These are phyloP conservation scores for Rynchops niger DNA, from an alignment of 2,113 vertebrate species.

Conservation along the genomic window DNA sequence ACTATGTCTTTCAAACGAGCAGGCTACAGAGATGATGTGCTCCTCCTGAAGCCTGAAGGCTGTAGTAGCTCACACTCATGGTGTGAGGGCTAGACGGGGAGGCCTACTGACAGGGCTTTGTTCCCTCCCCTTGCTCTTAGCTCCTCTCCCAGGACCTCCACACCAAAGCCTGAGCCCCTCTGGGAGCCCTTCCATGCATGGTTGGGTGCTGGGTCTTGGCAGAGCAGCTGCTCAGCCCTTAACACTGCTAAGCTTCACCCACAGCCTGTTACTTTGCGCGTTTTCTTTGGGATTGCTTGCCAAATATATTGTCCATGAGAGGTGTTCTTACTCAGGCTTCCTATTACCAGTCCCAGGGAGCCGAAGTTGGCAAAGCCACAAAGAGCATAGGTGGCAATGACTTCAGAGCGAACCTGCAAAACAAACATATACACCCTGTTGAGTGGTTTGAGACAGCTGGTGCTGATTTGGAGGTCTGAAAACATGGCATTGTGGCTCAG, in stretches of 20 bases:
- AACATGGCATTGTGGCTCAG: neutral
- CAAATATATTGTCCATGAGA: neutral
- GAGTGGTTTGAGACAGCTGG: neutral
- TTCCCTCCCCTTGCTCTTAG: neutral
- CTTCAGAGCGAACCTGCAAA: slow-evolving; percentile 86
- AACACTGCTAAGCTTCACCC: neutral
- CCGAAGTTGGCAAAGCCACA: slow-evolving; percentile 89
- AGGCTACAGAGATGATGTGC: neutral
- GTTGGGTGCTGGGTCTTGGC: neutral
- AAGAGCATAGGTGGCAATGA: slow-evolving; percentile 87
- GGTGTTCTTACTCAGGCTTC: slow-evolving; percentile 80
- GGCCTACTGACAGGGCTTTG: neutral
- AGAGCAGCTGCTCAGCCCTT: neutral
- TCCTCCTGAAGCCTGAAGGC: neutral
- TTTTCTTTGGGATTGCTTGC: neutral
- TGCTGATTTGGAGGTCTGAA: neutral
- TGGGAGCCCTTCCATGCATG: too few species aligned
- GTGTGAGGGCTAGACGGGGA: neutral
- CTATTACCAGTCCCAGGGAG: slow-evolving; percentile 82
- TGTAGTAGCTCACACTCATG: neutral
- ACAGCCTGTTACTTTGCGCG: neutral
- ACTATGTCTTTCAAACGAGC: neutral
- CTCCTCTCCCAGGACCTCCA: neutral
- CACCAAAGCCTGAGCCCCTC: fast-evolving
- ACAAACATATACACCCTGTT: neutral